A percentile compares a stretch with the other conserved stretches of the same genome.
Conservation (phyloP, 2,888 invertebrate species). For the Metacarcinus magister region DNA sequence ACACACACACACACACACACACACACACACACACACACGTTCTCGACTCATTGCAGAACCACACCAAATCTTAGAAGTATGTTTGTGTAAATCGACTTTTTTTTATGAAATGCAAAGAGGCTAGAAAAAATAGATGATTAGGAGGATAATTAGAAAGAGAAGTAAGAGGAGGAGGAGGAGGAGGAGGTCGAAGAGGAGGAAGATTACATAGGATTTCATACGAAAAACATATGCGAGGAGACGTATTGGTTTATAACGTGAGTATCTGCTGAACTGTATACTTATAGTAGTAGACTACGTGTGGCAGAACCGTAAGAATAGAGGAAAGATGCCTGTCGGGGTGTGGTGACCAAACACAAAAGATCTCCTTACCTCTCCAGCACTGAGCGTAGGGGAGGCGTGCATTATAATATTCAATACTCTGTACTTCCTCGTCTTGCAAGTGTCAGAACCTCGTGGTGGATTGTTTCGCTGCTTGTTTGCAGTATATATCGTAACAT, state of each 20-base stretch:
- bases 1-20: conserved; percentile 13
- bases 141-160: not conserved
- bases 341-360: not conserved
- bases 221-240: too few species aligned
- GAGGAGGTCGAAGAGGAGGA: not conserved
- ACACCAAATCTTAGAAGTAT: too few species aligned
- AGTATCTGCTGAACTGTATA: too few species aligned
- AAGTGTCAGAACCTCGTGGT: not conserved
- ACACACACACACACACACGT: conserved; percentile 14
- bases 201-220: too few species aligned
- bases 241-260: too few species aligned
- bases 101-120: too few species aligned
- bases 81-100: too few species aligned
- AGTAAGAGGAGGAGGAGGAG: not conserved
- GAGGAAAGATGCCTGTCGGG: not conserved
- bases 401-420: not conserved
- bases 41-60: too few species aligned
- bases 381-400: not conserved
- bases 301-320: not conserved
- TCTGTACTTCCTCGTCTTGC: not conserved
- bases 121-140: not conserved
- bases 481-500: too few species aligned
- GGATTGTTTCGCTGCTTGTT: not conserved
- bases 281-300: too few species aligned
- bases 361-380: not conserved